Evolutionary conservation across 2,888 invertebrate species (phyloP), one percentile per base, ranked within the genome.

Genomic region (Gerris lacustris): DNA sequence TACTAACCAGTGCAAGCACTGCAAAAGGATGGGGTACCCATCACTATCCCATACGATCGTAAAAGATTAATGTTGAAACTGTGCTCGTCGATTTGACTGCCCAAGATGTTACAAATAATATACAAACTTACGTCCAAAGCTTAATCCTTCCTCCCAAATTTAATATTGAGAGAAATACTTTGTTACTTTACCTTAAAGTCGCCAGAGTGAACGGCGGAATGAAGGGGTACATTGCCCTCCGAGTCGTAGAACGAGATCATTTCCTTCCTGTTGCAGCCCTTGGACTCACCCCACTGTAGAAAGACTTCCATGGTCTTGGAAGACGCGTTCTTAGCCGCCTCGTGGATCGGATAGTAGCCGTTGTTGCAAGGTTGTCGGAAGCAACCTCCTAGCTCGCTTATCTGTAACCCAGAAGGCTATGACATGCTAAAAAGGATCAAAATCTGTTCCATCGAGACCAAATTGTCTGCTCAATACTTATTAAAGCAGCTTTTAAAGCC

Each of bases 271-370:
- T 87, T 86, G 78, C 90, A 90, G 0, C 93, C 94, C 6, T 85
- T 82, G 0, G 88, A 86, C 80, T 92, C 91, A 6, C 92, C 92
- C 88, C 91, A 90, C 79, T 91, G 86, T 4, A 91, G 83, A 74
- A 91, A 85, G 69, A 91, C 89, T 78, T 93, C 91, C 86, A 94
- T 87, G 9, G 92, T 91, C 77, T 88, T 86, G 0, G 92, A 91
- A 6, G 93, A 90, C 11, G 93, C 93, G 82, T 92, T 92, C 79
- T 92, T 92, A 5, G 94, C 93, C 2, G 94, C 94, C 78, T 92
- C 89, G 80, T 94, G 94, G 74, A 94, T 92, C 0, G 94, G 93
- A 79, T 92, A 93, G 81, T 91, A 93, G 11, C 94, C 94, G 82
- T 92, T 91, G 82, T 91, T 89, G 81, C 92, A 93, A 4, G 90